phyloP scores from a whole-genome alignment of 2,113 vertebrate species.

The Boulengeromyrus knoepffleri region DNA sequence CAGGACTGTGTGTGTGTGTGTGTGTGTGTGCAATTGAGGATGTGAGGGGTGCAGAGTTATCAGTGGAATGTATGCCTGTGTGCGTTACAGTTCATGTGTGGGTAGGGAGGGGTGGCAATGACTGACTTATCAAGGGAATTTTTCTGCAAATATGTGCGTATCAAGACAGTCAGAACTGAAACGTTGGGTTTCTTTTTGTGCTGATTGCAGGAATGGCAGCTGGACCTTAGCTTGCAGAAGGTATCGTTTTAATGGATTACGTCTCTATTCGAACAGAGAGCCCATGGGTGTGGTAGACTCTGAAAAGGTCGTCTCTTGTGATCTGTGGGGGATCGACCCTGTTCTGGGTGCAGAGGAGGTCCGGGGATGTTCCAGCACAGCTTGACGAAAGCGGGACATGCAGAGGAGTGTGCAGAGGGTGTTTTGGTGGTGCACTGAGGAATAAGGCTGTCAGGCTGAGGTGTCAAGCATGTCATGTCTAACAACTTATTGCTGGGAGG shows the following conservation, averaged over 20 bases:
- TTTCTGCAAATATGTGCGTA: constrained; percentile 1
- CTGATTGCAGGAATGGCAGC: background rate
- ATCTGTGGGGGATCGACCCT: background rate
- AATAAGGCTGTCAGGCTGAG: background rate
- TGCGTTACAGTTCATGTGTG: background rate
- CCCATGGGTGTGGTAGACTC: background rate
- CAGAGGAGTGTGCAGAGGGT: background rate
- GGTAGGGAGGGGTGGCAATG: background rate
- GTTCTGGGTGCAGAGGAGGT: background rate
- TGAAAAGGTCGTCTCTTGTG: background rate
- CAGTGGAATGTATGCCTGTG: constrained; percentile 4
- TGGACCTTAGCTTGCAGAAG: background rate
- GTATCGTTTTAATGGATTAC: background rate
- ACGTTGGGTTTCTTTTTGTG: background rate
- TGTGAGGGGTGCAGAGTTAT: constrained; percentile 9
- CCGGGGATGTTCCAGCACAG: background rate
- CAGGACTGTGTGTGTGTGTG: constrained; percentile 35
- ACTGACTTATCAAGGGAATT: constrained; percentile 34
- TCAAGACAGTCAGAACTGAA: background rate
- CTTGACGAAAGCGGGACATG: background rate
- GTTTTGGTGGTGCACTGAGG: background rate
- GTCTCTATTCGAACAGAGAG: background rate
- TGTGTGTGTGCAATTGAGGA: background rate
- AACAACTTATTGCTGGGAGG: background rate
- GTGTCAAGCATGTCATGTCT: background rate